Base-by-base conservation (phyloP, 2,888 invertebrate species). In the Neoaliturus tenellus region DNA sequence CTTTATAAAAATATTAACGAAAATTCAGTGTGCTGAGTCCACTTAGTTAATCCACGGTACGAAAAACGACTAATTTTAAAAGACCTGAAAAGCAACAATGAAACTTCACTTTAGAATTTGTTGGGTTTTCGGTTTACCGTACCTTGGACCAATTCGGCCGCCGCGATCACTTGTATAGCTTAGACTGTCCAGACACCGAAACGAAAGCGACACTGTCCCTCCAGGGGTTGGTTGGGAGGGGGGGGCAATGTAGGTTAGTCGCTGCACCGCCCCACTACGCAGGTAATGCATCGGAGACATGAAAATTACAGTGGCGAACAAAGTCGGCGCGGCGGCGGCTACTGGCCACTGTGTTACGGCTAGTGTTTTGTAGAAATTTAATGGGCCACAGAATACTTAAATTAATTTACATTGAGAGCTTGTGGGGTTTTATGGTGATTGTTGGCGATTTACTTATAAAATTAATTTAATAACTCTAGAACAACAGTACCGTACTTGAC, bases 191-290 rank as follows among this genome's bases (percentile, higher is more conserved):
- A 62, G 62, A 62, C 55, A 28, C 75, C 78, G 78, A 78, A 78
- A 78, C 55, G 78, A 78, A 78, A 78, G 78, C 55, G 78, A 78
- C 48, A 78, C 78, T 20, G 25, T 12, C 48, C 25, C 6, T 31
- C 8, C 8, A 44, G 25, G 44, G 28, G 51, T 6, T 8, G n/a
- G 71, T 71, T 8, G 48, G 33, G 48, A 6, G 55, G 23, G 39
- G 33, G 78, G 55, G 35, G 78, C 23, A 55, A 78, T 78, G 55
- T 78, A 78, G 78, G 78, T 48, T 48, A 78, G 31, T 2, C 25
- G 55, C 55, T 78, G 78, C 78, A 78, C 35, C 48, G 55, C 55
- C 78, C 48, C 78, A 23, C 28, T 28, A 75, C 71, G 20, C 28
- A 12, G 35, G n/a, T 39, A 62, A 39, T 71, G 71, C 41, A 71